Base-by-base conservation (phyloP, 2,113 vertebrate genomes). In the Corythornis madagascariensis region DNA sequence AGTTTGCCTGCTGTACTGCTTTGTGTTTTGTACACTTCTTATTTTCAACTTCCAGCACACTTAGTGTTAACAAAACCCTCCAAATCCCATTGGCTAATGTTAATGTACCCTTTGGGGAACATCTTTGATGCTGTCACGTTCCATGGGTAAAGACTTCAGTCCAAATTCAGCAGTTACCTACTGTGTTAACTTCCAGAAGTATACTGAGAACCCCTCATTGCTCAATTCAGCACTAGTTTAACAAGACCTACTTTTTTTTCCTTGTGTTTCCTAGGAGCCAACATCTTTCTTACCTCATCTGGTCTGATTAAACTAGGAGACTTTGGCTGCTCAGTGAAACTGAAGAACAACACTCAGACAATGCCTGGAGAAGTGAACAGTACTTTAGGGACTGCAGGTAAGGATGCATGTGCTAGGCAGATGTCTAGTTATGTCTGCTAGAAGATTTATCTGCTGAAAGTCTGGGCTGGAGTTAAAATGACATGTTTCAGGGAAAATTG, bases 361-460 rank as follows among this genome's bases (percentile, higher is more conserved):
- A 99, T 99, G 99, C 99, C 99, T 11, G 99, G 99, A 15, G 99
- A 99, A 96, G 99, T 99, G 92, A 99, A 99, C 96, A 99, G 99
- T 96, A 99, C 99, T 0, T 96, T 99, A 93, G 99, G 99, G 64
- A 99, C 99, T 48, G 99, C 99, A 97, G 99, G 99, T 99, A 92
- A 97, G 95, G 45, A 57, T 31, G n/a, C 22, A 4, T 7, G 7
- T 53, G 24, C 50, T 66, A 25, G 22, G 64, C 45, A 83, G 43
- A 22, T 43, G 38, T 22, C 47, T 31, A 12, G 19, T 65, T 89
- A 38, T 29, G 22, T 24, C 22, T 50, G 22, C 4, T 35, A 35
- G 57, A 84, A 72, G 29, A 22, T 19, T 21, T 6, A 20, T 59
- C 17, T 80, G 11, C 33, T 33, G 26, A 12, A 79, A 63, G 6